These are phyloP conservation scores for Agapostemon virescens DNA, from an alignment of 2,888 invertebrate genomes.

Conservation along the genomic window DNA sequence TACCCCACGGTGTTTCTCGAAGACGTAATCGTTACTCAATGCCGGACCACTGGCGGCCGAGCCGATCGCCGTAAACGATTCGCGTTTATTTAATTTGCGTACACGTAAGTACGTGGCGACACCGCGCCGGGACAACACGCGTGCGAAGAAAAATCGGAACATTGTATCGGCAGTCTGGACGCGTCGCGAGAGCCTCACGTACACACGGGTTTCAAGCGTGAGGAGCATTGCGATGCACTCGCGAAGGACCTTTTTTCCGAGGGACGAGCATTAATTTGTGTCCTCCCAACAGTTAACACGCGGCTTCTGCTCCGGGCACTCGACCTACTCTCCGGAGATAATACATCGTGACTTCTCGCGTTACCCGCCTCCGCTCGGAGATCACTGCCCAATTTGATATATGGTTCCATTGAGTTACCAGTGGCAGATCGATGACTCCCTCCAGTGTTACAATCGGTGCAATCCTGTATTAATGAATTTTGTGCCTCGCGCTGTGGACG, in stretches of 20 bases:
- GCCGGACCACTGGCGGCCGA: neutral
- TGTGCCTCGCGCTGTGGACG: neutral
- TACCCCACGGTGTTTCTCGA: conserved; percentile 10
- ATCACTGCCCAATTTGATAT: neutral
- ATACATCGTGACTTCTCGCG: neutral
- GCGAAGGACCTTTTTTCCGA: conserved; percentile 56
- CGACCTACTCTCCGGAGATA: conserved; percentile 15
- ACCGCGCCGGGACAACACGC: conserved; percentile 28
- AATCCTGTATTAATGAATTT: neutral
- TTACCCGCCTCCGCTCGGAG: neutral
- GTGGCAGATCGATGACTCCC: neutral
- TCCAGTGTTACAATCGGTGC: neutral
- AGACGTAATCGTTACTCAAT: conserved; percentile 33
- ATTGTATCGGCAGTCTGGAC: conserved; percentile 61
- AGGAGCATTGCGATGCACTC: conserved; percentile 67
- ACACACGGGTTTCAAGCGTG: conserved; percentile 66
- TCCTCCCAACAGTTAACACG: conserved; percentile 41
- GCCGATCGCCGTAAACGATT: conserved; percentile 22
- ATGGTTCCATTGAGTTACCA: neutral
- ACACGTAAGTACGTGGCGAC: conserved; percentile 38
- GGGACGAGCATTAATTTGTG: conserved; percentile 42
- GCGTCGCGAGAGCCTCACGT: conserved; percentile 68
- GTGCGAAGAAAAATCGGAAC: conserved; percentile 64
- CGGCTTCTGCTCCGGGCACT: conserved; percentile 24
- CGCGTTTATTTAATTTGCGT: conserved; percentile 38